Evolutionary conservation across 2,888 invertebrate genomes (phyloP).

Genomic region (Apodemia hepburni): DNA sequence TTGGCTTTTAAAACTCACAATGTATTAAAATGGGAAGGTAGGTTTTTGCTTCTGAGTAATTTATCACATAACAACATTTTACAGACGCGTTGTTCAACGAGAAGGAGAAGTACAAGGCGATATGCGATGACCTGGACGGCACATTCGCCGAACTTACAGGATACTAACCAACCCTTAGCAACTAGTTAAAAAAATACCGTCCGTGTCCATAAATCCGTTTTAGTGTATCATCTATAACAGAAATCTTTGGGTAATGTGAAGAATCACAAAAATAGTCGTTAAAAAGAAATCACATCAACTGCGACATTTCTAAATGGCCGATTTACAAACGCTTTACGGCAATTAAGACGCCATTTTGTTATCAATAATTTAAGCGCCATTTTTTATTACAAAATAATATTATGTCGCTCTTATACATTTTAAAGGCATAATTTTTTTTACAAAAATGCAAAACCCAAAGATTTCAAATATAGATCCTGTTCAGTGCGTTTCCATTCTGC

Average conservation of each 20-base stretch:
- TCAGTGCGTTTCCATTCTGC: background rate
- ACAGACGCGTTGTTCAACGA: slow-evolving; percentile 91
- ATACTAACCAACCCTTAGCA: slow-evolving; percentile 85
- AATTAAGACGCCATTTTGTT: background rate
- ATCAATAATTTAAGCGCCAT: background rate
- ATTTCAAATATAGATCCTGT: background rate
- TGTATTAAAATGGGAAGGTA: slow-evolving; percentile 39
- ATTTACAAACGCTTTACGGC: background rate
- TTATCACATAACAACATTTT: slow-evolving; percentile 74
- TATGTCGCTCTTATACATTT: background rate
- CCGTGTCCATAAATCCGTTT: slow-evolving; percentile 33
- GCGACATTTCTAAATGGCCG: no score
- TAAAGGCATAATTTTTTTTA: background rate
- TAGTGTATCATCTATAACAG: slow-evolving; percentile 1
- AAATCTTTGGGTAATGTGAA: background rate
- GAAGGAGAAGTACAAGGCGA: slow-evolving; percentile 97
- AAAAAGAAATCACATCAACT: background rate
- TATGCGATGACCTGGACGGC: slow-evolving; percentile 98
- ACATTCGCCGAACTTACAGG: slow-evolving; percentile 98
- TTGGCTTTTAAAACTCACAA: slow-evolving; percentile 44
- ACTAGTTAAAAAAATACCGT: slow-evolving; percentile 64
- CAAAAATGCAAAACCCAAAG: background rate
- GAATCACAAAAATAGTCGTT: background rate
- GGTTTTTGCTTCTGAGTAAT: slow-evolving; percentile 39
- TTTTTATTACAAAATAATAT: background rate